phyloP scores from a whole-genome alignment of 2,113 vertebrate species.

The Drymodes brunneopygia region DNA sequence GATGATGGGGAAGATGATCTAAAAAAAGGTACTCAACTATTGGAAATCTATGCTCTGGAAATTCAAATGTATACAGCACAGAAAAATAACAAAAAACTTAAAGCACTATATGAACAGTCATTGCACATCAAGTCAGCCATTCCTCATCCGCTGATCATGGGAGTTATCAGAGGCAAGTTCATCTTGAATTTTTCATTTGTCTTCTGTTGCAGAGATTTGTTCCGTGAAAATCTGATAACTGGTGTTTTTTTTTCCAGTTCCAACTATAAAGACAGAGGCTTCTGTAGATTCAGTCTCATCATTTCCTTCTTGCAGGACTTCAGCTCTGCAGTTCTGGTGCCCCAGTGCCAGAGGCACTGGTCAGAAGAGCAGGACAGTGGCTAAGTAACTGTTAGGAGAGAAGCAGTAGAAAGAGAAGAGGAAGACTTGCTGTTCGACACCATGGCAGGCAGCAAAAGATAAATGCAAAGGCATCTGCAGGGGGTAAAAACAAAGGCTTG shows the following conservation, averaged over 20 bases:
- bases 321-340: not conserved
- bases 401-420: not conserved
- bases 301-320: not conserved
- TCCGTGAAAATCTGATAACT: not conserved
- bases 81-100: constrained; percentile 99
- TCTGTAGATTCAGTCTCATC: not conserved
- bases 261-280: not conserved
- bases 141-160: constrained; percentile 98
- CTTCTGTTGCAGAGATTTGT: not conserved
- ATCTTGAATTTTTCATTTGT: not conserved
- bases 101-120: constrained; percentile 98
- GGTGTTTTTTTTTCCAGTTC: not conserved
- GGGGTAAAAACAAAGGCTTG: not conserved
- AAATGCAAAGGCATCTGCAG: not conserved
- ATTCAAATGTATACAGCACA: constrained; percentile 99
- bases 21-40: constrained; percentile 96
- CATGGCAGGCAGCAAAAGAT: not conserved
- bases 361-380: not conserved
- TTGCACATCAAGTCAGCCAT: constrained; percentile 99
- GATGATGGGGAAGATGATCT: constrained; percentile 98
- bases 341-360: not conserved
- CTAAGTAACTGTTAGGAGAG: not conserved
- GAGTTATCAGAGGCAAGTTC: constrained; percentile 93
- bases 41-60: constrained; percentile 99
- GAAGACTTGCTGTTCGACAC: not conserved